Evolutionary conservation across 2,888 invertebrate genomes (phyloP).

Genomic region (Hydraecia micacea): DNA sequence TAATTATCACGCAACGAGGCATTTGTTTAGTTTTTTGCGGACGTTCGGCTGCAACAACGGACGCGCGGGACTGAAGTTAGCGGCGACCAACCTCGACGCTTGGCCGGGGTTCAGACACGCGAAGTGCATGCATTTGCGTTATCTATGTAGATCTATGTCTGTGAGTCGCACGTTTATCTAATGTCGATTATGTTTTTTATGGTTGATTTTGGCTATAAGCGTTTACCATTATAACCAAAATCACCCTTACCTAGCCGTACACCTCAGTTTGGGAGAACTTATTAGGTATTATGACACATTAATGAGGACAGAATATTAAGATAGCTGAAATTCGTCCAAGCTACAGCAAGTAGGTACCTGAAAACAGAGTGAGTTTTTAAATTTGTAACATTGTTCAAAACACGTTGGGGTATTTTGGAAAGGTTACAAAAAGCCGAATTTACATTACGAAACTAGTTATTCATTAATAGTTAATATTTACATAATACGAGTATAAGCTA

Average conservation of each 20-base stretch:
- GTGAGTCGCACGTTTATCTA: slow-evolving; percentile 47
- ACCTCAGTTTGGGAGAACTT: background rate
- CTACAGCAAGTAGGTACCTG: background rate
- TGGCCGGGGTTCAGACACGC: too few species aligned
- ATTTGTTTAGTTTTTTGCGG: too few species aligned
- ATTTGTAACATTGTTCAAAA: background rate
- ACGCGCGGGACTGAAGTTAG: too few species aligned
- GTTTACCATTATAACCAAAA: background rate
- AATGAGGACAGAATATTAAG: background rate
- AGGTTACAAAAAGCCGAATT: too few species aligned
- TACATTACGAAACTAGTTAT: too few species aligned
- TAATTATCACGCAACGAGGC: too few species aligned
- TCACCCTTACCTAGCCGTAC: background rate
- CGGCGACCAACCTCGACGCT: too few species aligned
- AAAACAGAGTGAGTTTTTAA: background rate
- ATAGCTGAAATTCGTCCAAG: background rate
- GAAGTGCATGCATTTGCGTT: too few species aligned
- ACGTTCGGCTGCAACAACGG: too few species aligned
- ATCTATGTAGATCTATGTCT: too few species aligned
- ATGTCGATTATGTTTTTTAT: background rate
- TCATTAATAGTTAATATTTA: too few species aligned
- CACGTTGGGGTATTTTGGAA: background rate
- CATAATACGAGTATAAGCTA: too few species aligned
- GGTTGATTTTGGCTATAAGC: background rate
- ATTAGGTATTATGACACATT: background rate